Evolutionary conservation across 2,797 vertebrate genomes (phyloP), one percentile per base, ranked within the genome.

Genomic region (Syncerus caffer): DNA sequence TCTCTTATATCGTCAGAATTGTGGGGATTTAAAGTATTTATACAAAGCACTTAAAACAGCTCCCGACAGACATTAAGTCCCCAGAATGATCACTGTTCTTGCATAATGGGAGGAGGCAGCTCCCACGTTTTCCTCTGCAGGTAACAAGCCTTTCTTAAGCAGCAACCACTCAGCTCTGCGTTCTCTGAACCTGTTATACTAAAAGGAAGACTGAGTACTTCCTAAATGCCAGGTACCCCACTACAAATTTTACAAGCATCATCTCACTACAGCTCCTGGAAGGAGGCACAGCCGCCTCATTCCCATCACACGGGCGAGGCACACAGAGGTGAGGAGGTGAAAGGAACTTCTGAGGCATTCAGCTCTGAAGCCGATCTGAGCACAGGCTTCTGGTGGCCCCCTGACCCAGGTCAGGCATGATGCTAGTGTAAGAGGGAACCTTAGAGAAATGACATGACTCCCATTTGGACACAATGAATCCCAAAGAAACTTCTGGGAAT

Each of bases 261-360:
- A 80, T 50, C 53, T 79, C 25, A 1, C 17, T 27, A 8, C 0
- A 8, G 55, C 47, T 89, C 27, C 57, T 19, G 10, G 50, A 80
- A 27, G 38, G 47, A 85, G 7, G 8, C 45, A 29, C 31, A 94
- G 55, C 23, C 4, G 0, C 1, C 0, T 5, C 29, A 10, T 38
- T 7, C 29, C 27, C 14, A 4, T 85, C 9, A 3, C 4, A 7
- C 0, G 1, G 10, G 58, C 45, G 55, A n/a, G 10, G 4, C 42
- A 64, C 6, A 3, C 21, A 90, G 38, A 91, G 51, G 7, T 10
- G 27, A 5, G 34, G 34, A 38, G 19, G 5, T 38, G 11, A 38
- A 71, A 71, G 34, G 67, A 23, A 7, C 34, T 71, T 71, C 67
- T 4, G 16, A 29, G n/a, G 38, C 7, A 1, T 14, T 55, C n/a